A percentile compares a stretch with the other conserved stretches of the same genome.
Evolutionary conservation across 2,113 vertebrate genomes (phyloP).

Genomic region (Spermophilus dauricus): DNA sequence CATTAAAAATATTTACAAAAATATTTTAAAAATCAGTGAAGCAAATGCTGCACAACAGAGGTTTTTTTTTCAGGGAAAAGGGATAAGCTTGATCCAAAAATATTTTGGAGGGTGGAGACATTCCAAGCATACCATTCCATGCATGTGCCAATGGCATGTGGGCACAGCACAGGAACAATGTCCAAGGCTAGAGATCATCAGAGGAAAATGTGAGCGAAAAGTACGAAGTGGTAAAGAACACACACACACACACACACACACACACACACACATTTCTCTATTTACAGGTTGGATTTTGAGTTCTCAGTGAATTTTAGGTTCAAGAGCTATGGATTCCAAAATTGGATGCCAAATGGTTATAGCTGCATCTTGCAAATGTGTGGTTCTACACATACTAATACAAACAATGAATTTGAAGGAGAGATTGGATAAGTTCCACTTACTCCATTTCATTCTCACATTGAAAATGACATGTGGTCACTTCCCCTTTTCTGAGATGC

Average conservation of each 20-base stretch:
- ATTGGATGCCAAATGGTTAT: conserved; percentile 33
- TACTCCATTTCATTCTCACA: conserved; percentile 24
- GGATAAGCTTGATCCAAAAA: conserved; percentile 84
- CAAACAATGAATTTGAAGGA: not conserved
- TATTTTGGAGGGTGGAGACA: conserved; percentile 85
- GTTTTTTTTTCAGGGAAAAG: conserved; percentile 83
- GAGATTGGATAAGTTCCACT: not conserved
- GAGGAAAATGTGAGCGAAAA: conserved; percentile 62
- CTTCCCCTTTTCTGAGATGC: conserved; percentile 23
- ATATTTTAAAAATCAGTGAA: conserved; percentile 67
- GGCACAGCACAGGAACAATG: conserved; percentile 78
- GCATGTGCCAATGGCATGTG: conserved; percentile 82
- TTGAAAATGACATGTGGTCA: conserved; percentile 16
- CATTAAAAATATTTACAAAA: conserved; percentile 65
- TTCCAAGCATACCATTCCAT: conserved; percentile 83
- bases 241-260: not conserved
- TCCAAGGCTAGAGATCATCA: conserved; percentile 58
- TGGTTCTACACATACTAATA: not conserved
- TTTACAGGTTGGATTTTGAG: conserved; percentile 39
- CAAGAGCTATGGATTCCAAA: conserved; percentile 2
- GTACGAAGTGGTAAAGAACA: conserved; percentile 35
- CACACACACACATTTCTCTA: not conserved
- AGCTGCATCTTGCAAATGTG: conserved; percentile 35
- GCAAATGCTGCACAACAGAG: conserved; percentile 69
- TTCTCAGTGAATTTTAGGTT: conserved; percentile 48